phyloP scores from a whole-genome alignment of 2,113 vertebrate genomes.

The Hystrix brachyura region DNA sequence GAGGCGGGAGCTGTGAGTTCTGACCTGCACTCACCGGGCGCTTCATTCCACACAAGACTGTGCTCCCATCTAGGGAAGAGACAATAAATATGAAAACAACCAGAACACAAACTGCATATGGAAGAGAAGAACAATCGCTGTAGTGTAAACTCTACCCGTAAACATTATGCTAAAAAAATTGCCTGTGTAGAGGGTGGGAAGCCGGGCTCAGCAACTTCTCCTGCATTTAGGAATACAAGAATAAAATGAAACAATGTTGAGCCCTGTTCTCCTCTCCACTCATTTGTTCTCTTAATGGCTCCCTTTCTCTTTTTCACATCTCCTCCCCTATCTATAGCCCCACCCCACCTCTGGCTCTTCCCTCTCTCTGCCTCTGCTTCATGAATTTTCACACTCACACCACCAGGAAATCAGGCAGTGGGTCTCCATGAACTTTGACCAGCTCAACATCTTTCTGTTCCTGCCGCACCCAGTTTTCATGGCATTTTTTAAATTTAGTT shows the following conservation, averaged over 20 bases:
- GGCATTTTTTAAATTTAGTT: background rate
- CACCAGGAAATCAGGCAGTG: constrained; percentile 20
- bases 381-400: constrained; percentile 67
- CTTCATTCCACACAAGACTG: background rate
- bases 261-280: background rate
- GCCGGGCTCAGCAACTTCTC: constrained; percentile 13
- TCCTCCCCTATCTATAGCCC: background rate
- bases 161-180: background rate
- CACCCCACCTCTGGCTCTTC: background rate
- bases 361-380: background rate
- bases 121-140: constrained; percentile 21
- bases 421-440: background rate
- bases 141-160: background rate
- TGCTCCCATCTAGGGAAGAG: background rate
- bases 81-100: constrained; percentile 57
- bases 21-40: background rate
- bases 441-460: background rate
- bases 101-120: background rate
- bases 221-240: constrained; percentile 16
- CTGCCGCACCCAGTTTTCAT: background rate
- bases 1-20: background rate
- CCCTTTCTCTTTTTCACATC: background rate
- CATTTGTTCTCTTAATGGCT: background rate
- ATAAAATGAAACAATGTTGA: background rate
- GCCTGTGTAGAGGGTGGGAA: background rate